A percentile compares a stretch with the other conserved stretches of the same genome.
phyloP scores from a whole-genome alignment of 2,888 invertebrate species.

The Oligia fasciuncula region DNA sequence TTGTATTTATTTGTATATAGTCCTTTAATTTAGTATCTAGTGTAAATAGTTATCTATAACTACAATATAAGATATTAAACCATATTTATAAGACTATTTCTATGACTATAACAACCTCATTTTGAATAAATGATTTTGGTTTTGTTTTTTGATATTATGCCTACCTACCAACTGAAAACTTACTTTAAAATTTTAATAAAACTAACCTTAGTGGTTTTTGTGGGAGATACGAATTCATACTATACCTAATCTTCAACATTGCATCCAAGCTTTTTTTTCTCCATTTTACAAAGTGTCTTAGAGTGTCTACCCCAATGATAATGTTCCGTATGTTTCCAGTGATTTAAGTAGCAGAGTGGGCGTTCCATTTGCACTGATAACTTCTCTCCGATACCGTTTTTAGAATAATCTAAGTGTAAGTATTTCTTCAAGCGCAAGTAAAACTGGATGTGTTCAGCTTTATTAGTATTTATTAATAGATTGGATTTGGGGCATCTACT shows the following conservation, averaged over 20 bases:
- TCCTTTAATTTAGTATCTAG: too few relatives aligned
- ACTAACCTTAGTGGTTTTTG: not conserved
- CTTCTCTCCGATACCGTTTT: slow-evolving; percentile 53
- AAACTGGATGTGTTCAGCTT: slow-evolving; percentile 24
- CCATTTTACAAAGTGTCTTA: not conserved
- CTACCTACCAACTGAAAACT: not conserved
- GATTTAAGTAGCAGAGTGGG: slow-evolving; percentile 59
- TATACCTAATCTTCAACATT: not conserved
- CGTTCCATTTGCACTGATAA: slow-evolving; percentile 66
- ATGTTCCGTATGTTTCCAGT: slow-evolving; percentile 47
- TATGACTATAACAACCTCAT: too few relatives aligned
- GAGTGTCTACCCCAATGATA: not conserved
- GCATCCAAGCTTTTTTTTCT: not conserved
- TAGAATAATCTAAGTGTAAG: slow-evolving; percentile 61
- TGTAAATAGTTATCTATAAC: too few relatives aligned
- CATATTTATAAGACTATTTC: too few relatives aligned
- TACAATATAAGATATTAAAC: too few relatives aligned
- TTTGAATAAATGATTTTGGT: not conserved
- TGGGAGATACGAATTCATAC: not conserved
- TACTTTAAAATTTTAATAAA: not conserved
- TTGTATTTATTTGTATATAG: too few relatives aligned
- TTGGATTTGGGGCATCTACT: slow-evolving; percentile 3
- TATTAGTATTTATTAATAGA: slow-evolving; percentile 13
- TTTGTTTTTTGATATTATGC: not conserved
- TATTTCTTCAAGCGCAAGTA: slow-evolving; percentile 37